Evolutionary conservation across 2,888 invertebrate genomes (phyloP).

Genomic region (Drosophila bunnanda): DNA sequence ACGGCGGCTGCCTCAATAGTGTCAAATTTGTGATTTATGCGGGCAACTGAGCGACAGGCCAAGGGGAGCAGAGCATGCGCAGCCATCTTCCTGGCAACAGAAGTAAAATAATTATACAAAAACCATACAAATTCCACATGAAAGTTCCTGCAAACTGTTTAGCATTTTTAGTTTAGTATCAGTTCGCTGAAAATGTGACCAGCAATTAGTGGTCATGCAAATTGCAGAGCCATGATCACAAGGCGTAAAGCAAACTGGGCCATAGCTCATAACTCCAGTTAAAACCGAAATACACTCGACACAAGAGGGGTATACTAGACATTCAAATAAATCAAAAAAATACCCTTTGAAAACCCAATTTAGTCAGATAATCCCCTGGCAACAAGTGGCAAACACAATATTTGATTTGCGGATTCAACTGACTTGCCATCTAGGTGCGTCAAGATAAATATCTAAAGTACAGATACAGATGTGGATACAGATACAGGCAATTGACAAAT

Average conservation of each 20-base stretch:
- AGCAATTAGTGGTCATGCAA: constrained; percentile 72
- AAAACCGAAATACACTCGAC: neutral
- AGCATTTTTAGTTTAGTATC: constrained; percentile 36
- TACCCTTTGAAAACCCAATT: neutral
- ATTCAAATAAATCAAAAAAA: neutral
- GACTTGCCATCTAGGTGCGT: constrained; percentile 6
- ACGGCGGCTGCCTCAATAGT: constrained; percentile 64
- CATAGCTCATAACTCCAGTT: constrained; percentile 51
- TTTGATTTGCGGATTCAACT: constrained; percentile 2
- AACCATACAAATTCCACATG: constrained; percentile 54
- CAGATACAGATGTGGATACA: neutral
- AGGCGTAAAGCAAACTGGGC: constrained; percentile 29
- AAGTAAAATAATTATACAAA: constrained; percentile 12
- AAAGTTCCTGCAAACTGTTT: constrained; percentile 26
- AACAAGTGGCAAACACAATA: neutral
- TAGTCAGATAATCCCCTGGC: neutral
- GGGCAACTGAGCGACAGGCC: constrained; percentile 46
- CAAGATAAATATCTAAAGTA: constrained; percentile 32
- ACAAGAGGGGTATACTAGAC: neutral
- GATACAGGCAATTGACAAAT: constrained; percentile 19
- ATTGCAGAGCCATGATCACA: constrained; percentile 53
- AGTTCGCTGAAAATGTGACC: constrained; percentile 21
- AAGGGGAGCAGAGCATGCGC: constrained; percentile 20
- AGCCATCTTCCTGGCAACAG: constrained; percentile 14
- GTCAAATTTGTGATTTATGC: constrained; percentile 81